Evolutionary conservation across 2,113 vertebrate species (phyloP).

Genomic region (Neopipo cinnamomea): DNA sequence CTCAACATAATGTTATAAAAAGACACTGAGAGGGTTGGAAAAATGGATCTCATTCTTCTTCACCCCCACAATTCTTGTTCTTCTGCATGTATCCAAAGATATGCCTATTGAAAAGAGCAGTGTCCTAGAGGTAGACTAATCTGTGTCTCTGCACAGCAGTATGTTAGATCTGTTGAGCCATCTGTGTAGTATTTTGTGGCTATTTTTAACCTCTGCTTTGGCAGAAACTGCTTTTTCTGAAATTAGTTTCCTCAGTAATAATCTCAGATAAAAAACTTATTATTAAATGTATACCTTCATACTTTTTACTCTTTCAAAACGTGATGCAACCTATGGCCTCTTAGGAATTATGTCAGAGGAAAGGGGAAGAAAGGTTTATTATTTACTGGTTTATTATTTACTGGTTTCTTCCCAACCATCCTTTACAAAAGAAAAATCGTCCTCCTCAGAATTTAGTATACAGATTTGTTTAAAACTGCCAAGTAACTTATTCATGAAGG

Average conservation of each 20-base stretch:
- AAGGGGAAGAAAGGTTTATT: not conserved
- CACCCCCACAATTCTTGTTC: not conserved
- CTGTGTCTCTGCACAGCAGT: not conserved
- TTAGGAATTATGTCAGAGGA: not conserved
- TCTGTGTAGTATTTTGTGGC: constrained; percentile 26
- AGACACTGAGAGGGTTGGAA: not conserved
- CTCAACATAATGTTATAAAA: not conserved
- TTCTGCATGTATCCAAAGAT: not conserved
- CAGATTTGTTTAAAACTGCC: not conserved
- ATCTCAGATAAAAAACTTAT: not conserved
- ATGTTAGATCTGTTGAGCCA: constrained; percentile 33
- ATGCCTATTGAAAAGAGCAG: not conserved
- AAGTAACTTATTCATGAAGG: not conserved
- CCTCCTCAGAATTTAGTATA: not conserved
- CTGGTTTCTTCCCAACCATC: not conserved
- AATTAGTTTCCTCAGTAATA: not conserved
- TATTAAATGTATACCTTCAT: not conserved
- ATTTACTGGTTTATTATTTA: not conserved
- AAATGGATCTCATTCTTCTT: not conserved
- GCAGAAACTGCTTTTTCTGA: not conserved
- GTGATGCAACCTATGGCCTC: not conserved
- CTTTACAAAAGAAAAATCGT: not conserved
- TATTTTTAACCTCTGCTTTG: constrained; percentile 44
- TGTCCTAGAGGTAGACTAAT: not conserved
- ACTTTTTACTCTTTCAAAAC: not conserved